Base-by-base conservation (phyloP, 1,140 invertebrate genomes). In the Macrobrachium rosenbergii region DNA sequence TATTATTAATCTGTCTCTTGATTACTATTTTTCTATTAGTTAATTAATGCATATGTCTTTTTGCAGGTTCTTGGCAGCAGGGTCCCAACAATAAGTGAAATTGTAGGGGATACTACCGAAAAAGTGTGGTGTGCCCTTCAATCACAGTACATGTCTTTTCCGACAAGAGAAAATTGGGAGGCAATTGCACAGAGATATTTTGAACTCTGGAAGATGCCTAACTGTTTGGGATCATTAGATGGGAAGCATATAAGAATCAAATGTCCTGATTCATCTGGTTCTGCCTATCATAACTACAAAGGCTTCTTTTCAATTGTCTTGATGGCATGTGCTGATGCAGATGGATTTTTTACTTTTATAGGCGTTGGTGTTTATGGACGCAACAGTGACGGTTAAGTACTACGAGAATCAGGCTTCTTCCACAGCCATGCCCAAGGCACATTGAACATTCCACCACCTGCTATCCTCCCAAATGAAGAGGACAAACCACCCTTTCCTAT, bases 271-370 rank as follows among this genome's bases (percentile, higher is more conserved):
- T 80, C 52, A 58, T 80, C 60, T 62, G 78, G 52, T 80, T 80
- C n/a, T n/a, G n/a, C n/a, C n/a, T n/a, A n/a, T n/a, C n/a, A n/a
- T n/a, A n/a, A n/a, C n/a, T n/a, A n/a, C n/a, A n/a, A n/a, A n/a
- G n/a, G n/a, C n/a, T n/a, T n/a, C 78, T 80, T 80, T 80, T 62
- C 60, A 28, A 58, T 80, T 80, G 78, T 80, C 59, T 80, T 80
- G 21, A 80, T 77, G 78, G 43, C 45, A 80, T 63, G 78, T 80
- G 45, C 78, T 80, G 78, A 80, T 59, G 78, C 59, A 80, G 45
- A 60, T 80, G 45, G 75, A 77, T 80, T 60, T 80, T 80, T 63
- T n/a, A 80, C 78, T 80, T 80, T 80, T 43, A 80, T 80, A 58
- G 60, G 78, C 60, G 17, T 80, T 80, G 78, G 17, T 77, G 75